These are phyloP conservation scores for Peromyscus nudipes DNA, from an alignment of 2,797 vertebrate species.

Conservation along the genomic window DNA sequence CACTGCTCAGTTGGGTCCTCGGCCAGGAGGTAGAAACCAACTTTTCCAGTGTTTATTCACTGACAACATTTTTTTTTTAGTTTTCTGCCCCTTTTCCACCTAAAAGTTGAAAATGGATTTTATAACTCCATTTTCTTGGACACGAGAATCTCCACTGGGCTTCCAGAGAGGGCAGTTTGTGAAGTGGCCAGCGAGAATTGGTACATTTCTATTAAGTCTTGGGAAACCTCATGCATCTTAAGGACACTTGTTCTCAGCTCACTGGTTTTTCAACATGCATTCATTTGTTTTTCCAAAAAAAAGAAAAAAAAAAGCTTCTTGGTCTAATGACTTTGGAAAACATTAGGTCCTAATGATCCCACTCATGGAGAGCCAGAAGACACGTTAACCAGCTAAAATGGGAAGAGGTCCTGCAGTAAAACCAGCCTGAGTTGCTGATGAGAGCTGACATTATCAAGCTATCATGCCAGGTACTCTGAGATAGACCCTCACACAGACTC, in stretches of 20 bases:
- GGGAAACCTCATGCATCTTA: background rate
- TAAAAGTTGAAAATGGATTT: background rate
- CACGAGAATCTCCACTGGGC: background rate
- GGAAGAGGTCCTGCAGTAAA: background rate
- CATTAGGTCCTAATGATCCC: slow-evolving; percentile 3
- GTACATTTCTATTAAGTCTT: background rate
- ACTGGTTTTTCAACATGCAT: background rate
- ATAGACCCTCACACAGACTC: background rate
- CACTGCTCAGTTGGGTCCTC: too few species aligned
- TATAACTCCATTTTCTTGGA: background rate
- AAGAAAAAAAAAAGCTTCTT: background rate
- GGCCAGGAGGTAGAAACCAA: background rate
- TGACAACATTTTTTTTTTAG: background rate
- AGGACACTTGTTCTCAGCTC: background rate
- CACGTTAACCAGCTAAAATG: background rate
- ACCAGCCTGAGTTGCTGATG: background rate
- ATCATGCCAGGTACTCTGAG: background rate
- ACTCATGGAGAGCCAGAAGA: background rate
- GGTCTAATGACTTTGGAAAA: slow-evolving; percentile 22
- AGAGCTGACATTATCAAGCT: background rate
- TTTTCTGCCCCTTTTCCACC: background rate
- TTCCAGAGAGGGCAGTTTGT: background rate
- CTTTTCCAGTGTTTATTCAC: background rate
- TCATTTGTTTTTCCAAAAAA: background rate
- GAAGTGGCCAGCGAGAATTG: background rate